phyloP scores from a whole-genome alignment of 1,140 invertebrate species.

The Neodiprion lecontei region DNA sequence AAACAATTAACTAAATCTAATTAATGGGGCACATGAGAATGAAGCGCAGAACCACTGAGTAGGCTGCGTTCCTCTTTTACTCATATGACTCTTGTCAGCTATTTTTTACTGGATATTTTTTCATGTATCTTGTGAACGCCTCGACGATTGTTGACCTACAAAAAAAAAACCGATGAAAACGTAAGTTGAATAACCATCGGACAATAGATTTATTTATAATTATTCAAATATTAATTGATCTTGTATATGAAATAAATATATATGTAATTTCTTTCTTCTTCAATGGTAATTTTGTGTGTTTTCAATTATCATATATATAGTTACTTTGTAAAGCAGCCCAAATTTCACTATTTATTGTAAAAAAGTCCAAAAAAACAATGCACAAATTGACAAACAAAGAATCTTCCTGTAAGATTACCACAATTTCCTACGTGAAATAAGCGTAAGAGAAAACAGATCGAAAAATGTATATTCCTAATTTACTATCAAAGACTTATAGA shows the following conservation, averaged over 20 bases:
- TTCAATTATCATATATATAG: too few species aligned
- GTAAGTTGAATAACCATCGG: not conserved
- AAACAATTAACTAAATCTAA: not conserved
- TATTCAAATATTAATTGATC: too few species aligned
- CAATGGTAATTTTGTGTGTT: constrained; percentile 3
- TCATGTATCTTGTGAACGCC: constrained; percentile 61
- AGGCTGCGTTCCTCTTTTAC: not conserved
- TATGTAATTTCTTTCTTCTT: not conserved
- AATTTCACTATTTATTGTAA: too few species aligned
- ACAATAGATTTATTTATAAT: too few species aligned
- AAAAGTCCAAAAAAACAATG: not conserved
- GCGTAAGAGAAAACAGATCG: constrained; percentile 10
- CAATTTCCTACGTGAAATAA: not conserved
- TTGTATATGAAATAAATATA: not conserved
- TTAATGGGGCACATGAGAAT: not conserved
- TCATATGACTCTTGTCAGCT: constrained; percentile 40
- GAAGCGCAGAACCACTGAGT: not conserved
- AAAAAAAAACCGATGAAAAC: constrained; percentile 34
- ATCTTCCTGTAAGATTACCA: constrained; percentile 14
- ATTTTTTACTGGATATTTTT: constrained; percentile 58
- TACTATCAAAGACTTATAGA: too few species aligned
- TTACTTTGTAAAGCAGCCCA: too few species aligned
- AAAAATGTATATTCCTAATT: not conserved
- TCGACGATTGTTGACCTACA: constrained; percentile 60
- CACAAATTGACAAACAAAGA: constrained; percentile 15